These are phyloP conservation scores for Elaphurus davidianus DNA, from an alignment of 2,113 vertebrate species.

Conservation along the genomic window DNA sequence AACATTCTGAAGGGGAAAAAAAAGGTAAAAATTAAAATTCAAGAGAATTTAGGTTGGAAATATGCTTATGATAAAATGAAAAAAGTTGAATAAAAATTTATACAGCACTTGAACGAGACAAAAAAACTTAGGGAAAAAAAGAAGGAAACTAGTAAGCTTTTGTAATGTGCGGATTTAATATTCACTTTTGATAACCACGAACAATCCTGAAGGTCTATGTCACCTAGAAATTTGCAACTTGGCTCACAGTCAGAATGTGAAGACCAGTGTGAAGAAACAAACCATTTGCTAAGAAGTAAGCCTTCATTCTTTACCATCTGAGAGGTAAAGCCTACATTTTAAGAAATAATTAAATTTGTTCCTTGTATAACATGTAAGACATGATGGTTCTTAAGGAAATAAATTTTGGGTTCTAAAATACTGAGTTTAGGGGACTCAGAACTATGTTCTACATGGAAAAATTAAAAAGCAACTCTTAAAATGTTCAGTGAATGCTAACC, in stretches of 20 bases:
- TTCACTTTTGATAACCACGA: not conserved
- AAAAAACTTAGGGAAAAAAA: not conserved
- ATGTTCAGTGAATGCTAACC: not conserved
- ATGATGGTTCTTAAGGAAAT: not conserved
- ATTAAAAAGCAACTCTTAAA: conserved; percentile 4
- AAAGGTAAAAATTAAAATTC: not conserved
- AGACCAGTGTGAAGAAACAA: not conserved
- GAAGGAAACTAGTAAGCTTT: not conserved
- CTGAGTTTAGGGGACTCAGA: not conserved
- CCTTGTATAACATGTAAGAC: not conserved
- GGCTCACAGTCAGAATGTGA: not conserved
- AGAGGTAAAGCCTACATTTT: not conserved
- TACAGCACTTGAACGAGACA: not conserved
- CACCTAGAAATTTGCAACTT: not conserved
- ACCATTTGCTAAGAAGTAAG: not conserved
- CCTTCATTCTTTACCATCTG: not conserved
- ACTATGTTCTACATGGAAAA: not conserved
- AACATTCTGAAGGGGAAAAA: conserved; percentile 87
- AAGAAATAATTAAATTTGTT: not conserved
- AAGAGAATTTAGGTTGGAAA: not conserved
- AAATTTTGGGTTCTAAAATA: not conserved
- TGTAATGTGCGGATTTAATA: not conserved
- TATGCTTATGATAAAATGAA: not conserved
- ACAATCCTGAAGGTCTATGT: not conserved
- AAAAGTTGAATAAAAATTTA: not conserved